Evolutionary conservation across 2,113 vertebrate genomes (phyloP).

Genomic region (Oncorhynchus mykiss): DNA sequence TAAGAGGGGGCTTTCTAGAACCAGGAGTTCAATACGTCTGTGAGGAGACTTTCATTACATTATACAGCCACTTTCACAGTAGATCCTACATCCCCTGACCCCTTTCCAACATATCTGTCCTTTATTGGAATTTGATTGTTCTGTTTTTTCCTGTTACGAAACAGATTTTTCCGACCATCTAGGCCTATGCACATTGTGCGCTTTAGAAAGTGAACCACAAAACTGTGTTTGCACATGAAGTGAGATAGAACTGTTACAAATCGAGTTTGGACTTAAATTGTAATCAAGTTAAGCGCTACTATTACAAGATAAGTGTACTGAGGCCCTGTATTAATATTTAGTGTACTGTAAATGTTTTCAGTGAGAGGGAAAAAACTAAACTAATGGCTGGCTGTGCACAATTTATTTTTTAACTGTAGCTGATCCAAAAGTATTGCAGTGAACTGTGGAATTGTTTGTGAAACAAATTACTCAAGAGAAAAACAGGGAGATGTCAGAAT

Average conservation of each 20-base stretch:
- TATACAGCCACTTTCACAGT: conserved; percentile 16
- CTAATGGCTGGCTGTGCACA: neutral
- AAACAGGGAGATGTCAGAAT: conserved; percentile 20
- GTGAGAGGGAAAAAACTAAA: neutral
- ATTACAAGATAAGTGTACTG: neutral
- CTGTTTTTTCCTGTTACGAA: conserved; percentile 42
- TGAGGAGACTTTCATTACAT: conserved; percentile 35
- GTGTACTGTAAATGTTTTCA: conserved; percentile 1
- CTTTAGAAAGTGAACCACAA: neutral
- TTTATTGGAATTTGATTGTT: conserved; percentile 39
- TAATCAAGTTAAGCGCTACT: neutral
- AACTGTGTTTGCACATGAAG: neutral
- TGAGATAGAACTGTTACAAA: neutral
- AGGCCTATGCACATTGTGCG: conserved; percentile 26
- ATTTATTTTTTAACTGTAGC: conserved; percentile 11
- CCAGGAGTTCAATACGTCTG: conserved; percentile 59
- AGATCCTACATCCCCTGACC: conserved; percentile 32
- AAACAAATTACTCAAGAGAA: conserved; percentile 21
- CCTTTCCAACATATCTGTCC: conserved; percentile 41
- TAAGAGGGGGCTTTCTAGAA: conserved; percentile 61
- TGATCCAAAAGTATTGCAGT: conserved; percentile 22
- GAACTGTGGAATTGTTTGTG: conserved; percentile 31
- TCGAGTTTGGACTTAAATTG: neutral
- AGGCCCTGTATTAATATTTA: neutral
- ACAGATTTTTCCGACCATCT: conserved; percentile 47